Conservation (phyloP, 2,888 invertebrate genomes). For the Antheraea assamensis region DNA sequence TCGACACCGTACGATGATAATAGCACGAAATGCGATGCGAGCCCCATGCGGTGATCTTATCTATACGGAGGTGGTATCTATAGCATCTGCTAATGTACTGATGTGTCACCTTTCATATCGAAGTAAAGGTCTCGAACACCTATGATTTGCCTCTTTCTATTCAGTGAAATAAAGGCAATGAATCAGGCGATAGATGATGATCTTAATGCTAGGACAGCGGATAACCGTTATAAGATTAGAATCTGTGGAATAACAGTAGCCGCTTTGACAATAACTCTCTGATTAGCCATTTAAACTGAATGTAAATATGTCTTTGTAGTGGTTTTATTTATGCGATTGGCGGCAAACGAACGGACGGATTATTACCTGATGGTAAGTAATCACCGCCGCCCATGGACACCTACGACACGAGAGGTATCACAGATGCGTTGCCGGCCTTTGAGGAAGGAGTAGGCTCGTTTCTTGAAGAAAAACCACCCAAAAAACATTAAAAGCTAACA, state of each 20-base stretch:
- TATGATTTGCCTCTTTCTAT: background rate
- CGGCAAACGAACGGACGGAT: too few species aligned
- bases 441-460: too few species aligned
- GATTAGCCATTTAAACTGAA: background rate
- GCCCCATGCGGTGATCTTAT: background rate
- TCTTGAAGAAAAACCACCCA: too few species aligned
- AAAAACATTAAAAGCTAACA: background rate
- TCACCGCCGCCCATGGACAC: too few species aligned
- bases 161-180: background rate
- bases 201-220: background rate
- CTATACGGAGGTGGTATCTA: background rate
- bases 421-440: too few species aligned
- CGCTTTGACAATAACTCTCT: too few species aligned
- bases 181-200: background rate
- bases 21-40: slow-evolving; percentile 1
- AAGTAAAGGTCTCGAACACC: background rate
- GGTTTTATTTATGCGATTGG: too few species aligned
- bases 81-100: background rate
- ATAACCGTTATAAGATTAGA: background rate
- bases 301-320: too few species aligned
- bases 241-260: background rate
- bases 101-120: background rate
- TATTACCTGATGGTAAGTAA: too few species aligned
- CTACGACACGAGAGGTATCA: too few species aligned
- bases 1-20: slow-evolving; percentile 26